phyloP scores from a whole-genome alignment of 2,888 invertebrate species.

The Plagiodera versicolora region DNA sequence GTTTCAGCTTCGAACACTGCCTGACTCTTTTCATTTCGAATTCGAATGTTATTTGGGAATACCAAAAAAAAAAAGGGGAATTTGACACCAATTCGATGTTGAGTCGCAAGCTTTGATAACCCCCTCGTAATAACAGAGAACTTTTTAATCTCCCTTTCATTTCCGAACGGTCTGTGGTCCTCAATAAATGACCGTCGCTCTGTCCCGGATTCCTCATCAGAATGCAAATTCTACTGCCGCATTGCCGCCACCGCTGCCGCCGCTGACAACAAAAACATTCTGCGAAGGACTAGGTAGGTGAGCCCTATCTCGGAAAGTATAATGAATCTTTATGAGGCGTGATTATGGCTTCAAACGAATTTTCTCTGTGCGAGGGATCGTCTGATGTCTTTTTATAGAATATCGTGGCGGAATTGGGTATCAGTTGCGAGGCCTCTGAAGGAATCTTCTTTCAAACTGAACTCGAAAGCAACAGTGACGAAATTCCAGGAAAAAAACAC shows the following conservation, averaged over 20 bases:
- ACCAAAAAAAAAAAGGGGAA: too few species aligned
- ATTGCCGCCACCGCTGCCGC: background rate
- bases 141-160: background rate
- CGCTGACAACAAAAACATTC: background rate
- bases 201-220: background rate
- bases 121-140: background rate
- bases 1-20: too few species aligned
- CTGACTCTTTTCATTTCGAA: too few species aligned
- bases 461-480: too few species aligned
- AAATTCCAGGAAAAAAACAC: too few species aligned
- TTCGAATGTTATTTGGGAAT: too few species aligned
- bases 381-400: too few species aligned
- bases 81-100: background rate
- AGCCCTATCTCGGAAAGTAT: background rate
- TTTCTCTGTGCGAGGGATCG: too few species aligned
- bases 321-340: background rate
- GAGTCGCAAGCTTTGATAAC: background rate
- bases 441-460: too few species aligned
- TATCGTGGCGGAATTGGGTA: too few species aligned
- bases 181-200: background rate
- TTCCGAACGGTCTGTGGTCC: background rate
- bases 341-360: too few species aligned
- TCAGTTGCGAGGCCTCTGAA: too few species aligned
- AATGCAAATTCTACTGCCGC: background rate
- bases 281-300: background rate